These are phyloP conservation scores for Buphagus erythrorhynchus DNA, from an alignment of 2,797 vertebrate genomes.

Conservation along the genomic window DNA sequence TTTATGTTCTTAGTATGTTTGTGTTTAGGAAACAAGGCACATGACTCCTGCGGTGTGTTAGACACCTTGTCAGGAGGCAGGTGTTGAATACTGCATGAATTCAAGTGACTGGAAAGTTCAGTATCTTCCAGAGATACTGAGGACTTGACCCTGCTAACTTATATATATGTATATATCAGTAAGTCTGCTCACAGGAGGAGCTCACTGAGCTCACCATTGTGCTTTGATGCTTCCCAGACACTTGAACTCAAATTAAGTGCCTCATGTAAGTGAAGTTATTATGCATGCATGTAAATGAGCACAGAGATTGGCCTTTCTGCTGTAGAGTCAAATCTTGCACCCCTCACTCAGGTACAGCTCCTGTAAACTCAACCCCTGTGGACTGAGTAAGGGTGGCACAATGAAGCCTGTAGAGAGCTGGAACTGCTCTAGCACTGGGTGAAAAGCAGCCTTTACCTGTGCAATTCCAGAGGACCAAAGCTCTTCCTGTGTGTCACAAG, in stretches of 20 bases:
- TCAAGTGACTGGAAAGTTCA: conserved; percentile 49
- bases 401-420: conserved; percentile 11
- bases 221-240: conserved; percentile 21
- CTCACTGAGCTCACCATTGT: neutral
- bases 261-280: neutral
- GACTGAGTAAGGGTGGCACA: conserved; percentile 36
- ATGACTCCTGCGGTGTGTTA: neutral
- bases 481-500: neutral
- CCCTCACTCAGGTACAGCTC: conserved; percentile 36
- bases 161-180: rapidly evolving
- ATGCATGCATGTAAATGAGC: neutral
- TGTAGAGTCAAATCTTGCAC: conserved; percentile 16
- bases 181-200: neutral
- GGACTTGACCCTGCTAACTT: neutral
- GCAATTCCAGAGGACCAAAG: conserved; percentile 12
- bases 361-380: conserved; percentile 27
- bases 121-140: neutral
- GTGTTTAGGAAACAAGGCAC: neutral
- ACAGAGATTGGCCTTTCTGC: neutral
- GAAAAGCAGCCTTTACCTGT: neutral
- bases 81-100: neutral
- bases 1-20: conserved; percentile 45
- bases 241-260: neutral
- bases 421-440: conserved; percentile 13
- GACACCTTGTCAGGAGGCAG: neutral